A percentile compares a stretch with the other conserved stretches of the same genome.
Conservation (phyloP, 2,797 vertebrate genomes). For the Cirrhinus molitorella region DNA sequence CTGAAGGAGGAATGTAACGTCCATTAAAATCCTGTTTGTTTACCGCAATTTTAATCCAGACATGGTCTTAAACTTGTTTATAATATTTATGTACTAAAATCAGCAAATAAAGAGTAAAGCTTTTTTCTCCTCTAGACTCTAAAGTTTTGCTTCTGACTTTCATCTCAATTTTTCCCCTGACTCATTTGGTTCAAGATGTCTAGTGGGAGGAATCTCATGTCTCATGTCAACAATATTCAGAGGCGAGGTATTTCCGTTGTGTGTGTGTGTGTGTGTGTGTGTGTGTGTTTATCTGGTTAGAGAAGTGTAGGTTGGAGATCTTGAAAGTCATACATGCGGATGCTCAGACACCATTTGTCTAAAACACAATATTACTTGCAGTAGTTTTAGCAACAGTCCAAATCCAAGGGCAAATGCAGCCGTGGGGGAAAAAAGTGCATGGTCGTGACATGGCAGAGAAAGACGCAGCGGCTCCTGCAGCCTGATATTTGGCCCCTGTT, state of each 20-base stretch:
- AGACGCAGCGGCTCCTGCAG: slow-evolving; percentile 1
- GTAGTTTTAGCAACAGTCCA: slow-evolving; percentile 6
- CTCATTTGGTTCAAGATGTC: slow-evolving; percentile 47
- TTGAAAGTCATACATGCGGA: slow-evolving; percentile 28
- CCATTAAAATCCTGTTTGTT: slow-evolving; percentile 18
- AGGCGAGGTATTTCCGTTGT: slow-evolving; percentile 65
- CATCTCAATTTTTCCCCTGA: slow-evolving; percentile 41
- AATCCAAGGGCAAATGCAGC: slow-evolving; percentile 50
- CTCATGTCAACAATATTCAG: slow-evolving; percentile 60
- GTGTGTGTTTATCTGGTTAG: slow-evolving; percentile 21
- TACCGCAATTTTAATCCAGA: not conserved
- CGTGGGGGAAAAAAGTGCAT: slow-evolving; percentile 46
- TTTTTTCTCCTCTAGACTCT: not conserved
- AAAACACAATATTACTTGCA: not conserved
- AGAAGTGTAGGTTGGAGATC: slow-evolving; percentile 17
- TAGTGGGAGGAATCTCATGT: slow-evolving; percentile 40
- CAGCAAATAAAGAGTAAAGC: slow-evolving; percentile 8
- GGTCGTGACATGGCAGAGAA: slow-evolving; percentile 55
- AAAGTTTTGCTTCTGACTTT: slow-evolving; percentile 8
- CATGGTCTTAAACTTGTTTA: not conserved
- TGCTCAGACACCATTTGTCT: not conserved
- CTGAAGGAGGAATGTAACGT: not conserved
- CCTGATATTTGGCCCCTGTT: slow-evolving; percentile 64
- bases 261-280: slow-evolving; percentile 16
- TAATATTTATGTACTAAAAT: slow-evolving; percentile 29